phyloP scores from a whole-genome alignment of 2,888 invertebrate species.

The Lasioglossum malachurum region DNA sequence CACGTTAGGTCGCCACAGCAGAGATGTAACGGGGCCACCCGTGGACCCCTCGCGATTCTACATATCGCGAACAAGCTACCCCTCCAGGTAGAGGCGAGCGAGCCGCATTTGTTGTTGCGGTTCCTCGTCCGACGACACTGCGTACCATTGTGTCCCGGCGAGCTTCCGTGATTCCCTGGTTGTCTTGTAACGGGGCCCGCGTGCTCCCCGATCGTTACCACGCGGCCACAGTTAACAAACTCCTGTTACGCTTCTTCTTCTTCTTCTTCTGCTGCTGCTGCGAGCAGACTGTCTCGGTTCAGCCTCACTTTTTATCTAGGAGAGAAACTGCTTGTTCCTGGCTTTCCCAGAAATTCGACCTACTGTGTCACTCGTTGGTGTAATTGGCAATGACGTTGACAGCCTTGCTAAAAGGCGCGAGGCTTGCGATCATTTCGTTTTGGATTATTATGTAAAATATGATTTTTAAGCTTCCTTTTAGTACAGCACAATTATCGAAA shows the following conservation, averaged over 20 bases:
- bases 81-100: slow-evolving; percentile 3
- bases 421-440: not conserved
- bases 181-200: slow-evolving; percentile 33
- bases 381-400: not conserved
- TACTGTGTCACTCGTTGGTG: not conserved
- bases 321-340: not conserved
- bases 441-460: no score
- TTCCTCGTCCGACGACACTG: slow-evolving; percentile 36
- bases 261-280: not conserved
- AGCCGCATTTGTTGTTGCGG: slow-evolving; percentile 10
- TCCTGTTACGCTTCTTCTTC: not conserved
- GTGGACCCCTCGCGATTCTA: slow-evolving; percentile 38
- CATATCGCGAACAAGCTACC: slow-evolving; percentile 33
- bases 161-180: slow-evolving; percentile 34
- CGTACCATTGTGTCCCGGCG: slow-evolving; percentile 43
- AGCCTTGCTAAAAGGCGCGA: not conserved
- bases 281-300: not conserved
- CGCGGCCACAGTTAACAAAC: slow-evolving; percentile 34
- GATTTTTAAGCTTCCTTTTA: no score
- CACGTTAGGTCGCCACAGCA: slow-evolving; percentile 45
- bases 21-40: slow-evolving; percentile 56
- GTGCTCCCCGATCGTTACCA: slow-evolving; percentile 23
- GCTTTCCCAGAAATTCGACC: not conserved
- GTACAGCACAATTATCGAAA: no score
- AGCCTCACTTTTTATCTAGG: not conserved